Base-by-base conservation (phyloP, 2,888 invertebrate genomes). In the Alloplasta piceator region DNA sequence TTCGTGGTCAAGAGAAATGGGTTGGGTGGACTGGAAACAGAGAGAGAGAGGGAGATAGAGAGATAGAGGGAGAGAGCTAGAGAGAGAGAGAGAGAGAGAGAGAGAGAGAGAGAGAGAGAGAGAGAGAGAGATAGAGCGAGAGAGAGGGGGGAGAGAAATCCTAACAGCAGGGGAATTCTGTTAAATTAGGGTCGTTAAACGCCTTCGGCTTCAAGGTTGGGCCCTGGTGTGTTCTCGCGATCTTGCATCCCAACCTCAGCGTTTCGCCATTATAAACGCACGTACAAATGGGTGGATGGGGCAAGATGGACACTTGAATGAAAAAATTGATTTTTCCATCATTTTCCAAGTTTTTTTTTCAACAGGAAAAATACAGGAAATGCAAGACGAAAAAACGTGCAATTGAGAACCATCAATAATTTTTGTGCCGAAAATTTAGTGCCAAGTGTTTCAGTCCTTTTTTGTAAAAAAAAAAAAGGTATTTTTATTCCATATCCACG, bases 101-200 rank as follows among this genome's bases (percentile, higher is more conserved):
- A 50, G 61, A 50, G 16, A 73, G 14, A 55, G 50, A 77, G 61
- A 52, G 72, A 38, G 48, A 48, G 63, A 76, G 58, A 72, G 60
- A 67, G n/a, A n/a, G n/a, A n/a, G n/a, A n/a, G n/a, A n/a, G n/a
- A n/a, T n/a, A n/a, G n/a, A n/a, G n/a, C n/a, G n/a, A n/a, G n/a
- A n/a, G n/a, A n/a, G 48, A 56, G 26, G 26, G 26, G 68, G 61
- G 61, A 9, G 77, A 73, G 60, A 80, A 55, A 71, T 55, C 72
- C 50, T 68, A 70, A 48, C 63, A 63, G 55, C 71, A 52, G 36
- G 60, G 56, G 77, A 78, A 71, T 78, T 67, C 70, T 74, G 70
- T 75, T 82, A 75, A 82, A 83, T 83, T 80, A 84, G 81, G 81
- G 79, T 83, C 82, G 79, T 79, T 78, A 80, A 80, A 77, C 80